These are phyloP conservation scores for Tychaedon coryphoeus DNA, from an alignment of 2,113 vertebrate species.

Conservation along the genomic window DNA sequence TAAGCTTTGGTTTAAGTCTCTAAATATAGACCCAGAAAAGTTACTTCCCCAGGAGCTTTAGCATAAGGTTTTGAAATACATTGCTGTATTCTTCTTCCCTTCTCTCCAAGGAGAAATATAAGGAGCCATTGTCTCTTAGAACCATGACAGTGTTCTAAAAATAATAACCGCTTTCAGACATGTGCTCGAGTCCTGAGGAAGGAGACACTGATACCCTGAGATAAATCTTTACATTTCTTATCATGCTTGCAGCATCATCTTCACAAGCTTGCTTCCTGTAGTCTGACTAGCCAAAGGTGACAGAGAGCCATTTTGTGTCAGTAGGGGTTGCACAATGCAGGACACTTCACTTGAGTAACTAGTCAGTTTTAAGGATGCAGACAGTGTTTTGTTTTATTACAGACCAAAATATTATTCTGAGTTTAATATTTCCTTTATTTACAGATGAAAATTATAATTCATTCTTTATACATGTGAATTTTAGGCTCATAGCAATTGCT, in stretches of 20 bases:
- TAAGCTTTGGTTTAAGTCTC: fast-evolving
- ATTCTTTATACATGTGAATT: background rate
- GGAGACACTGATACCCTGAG: background rate
- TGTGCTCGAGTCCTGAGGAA: background rate
- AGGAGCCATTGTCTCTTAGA: background rate
- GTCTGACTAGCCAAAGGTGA: background rate
- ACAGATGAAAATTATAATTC: background rate
- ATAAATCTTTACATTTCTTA: background rate
- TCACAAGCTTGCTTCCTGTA: background rate
- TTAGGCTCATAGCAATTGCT: background rate
- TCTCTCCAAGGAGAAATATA: background rate
- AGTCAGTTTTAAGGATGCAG: background rate
- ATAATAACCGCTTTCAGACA: background rate
- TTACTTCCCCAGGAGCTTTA: background rate
- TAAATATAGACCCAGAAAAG: background rate
- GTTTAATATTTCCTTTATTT: background rate
- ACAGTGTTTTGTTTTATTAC: background rate
- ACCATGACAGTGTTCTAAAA: background rate
- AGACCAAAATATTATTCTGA: background rate
- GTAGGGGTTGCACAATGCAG: background rate
- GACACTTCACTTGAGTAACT: background rate
- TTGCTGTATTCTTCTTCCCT: background rate
- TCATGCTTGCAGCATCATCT: background rate
- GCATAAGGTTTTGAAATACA: background rate
- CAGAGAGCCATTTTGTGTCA: background rate